Evolutionary conservation across 2,797 vertebrate species (phyloP).

Genomic region (Lutjanus campechanus): DNA sequence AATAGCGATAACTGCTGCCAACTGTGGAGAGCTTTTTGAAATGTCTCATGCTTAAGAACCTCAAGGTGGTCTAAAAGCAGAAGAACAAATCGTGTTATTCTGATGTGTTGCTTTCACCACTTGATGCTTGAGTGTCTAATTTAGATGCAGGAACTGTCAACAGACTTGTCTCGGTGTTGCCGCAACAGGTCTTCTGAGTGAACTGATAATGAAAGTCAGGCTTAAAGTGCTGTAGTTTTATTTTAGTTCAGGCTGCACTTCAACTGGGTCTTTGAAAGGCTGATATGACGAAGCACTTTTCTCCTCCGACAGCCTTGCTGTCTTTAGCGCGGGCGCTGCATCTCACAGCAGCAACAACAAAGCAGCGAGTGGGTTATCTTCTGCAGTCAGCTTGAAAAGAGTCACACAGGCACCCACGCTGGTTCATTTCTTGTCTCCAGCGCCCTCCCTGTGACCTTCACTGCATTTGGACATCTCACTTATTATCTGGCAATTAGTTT

Average conservation of each 20-base stretch:
- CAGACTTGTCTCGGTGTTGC: not conserved
- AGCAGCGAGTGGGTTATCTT: slow-evolving; percentile 19
- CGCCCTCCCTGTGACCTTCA: slow-evolving; percentile 40
- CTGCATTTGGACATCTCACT: slow-evolving; percentile 18
- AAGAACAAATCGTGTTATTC: not conserved
- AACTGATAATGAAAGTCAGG: not conserved
- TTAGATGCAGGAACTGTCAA: slow-evolving; percentile 23
- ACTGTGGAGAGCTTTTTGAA: not conserved
- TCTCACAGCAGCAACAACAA: slow-evolving; percentile 44
- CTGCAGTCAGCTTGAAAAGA: slow-evolving; percentile 48
- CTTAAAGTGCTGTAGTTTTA: slow-evolving; percentile 25
- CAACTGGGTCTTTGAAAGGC: slow-evolving; percentile 22
- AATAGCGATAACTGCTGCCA: not conserved
- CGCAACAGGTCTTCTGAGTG: slow-evolving; percentile 38
- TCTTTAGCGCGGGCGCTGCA: slow-evolving; percentile 40
- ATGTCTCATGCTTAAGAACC: not conserved
- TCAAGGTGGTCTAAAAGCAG: not conserved
- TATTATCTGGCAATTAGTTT: not conserved
- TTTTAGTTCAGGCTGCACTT: slow-evolving; percentile 21
- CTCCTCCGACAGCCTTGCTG: slow-evolving; percentile 12
- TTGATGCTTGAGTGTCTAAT: slow-evolving; percentile 16
- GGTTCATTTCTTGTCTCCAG: slow-evolving; percentile 5
- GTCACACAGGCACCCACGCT: not conserved
- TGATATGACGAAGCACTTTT: slow-evolving; percentile 62
- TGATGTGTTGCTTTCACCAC: slow-evolving; percentile 17